These are phyloP conservation scores for Lutjanus argentimaculatus DNA, from an alignment of 2,797 vertebrate species.

Conservation along the genomic window DNA sequence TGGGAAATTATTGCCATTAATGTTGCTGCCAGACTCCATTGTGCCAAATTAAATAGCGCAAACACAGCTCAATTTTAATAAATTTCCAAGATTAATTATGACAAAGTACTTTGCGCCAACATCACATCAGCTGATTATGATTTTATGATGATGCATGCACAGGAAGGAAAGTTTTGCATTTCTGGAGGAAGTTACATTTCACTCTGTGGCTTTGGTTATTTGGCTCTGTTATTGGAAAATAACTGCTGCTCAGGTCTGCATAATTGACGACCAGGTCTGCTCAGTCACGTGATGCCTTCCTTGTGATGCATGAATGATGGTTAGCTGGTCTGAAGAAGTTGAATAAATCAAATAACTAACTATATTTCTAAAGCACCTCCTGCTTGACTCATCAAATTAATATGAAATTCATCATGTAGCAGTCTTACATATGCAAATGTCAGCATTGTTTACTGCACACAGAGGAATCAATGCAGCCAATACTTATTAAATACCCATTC, in stretches of 20 bases:
- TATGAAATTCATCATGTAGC: background rate
- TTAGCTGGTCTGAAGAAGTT: background rate
- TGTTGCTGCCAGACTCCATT: constrained; percentile 33
- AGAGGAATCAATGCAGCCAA: constrained; percentile 9
- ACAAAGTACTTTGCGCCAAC: constrained; percentile 56
- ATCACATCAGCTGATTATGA: constrained; percentile 57
- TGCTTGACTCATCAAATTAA: constrained; percentile 16
- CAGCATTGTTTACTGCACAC: constrained; percentile 8
- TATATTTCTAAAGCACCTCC: constrained; percentile 17
- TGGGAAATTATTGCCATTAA: constrained; percentile 51
- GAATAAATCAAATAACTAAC: constrained; percentile 1
- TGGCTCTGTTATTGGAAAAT: constrained; percentile 49
- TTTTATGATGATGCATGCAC: constrained; percentile 56
- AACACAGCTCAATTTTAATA: constrained; percentile 60
- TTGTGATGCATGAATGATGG: constrained; percentile 14
- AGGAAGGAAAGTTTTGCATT: constrained; percentile 31
- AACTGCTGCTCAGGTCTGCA: constrained; percentile 24
- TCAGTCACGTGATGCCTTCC: constrained; percentile 34
- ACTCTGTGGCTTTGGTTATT: constrained; percentile 27
- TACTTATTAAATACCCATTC: constrained; percentile 21
- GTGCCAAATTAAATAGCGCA: constrained; percentile 60
- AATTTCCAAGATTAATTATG: constrained; percentile 67
- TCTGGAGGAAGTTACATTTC: constrained; percentile 39
- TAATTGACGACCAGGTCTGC: constrained; percentile 25
- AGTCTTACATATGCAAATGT: constrained; percentile 11